phyloP scores from a whole-genome alignment of 2,113 vertebrate species.

The Mormyrus lacerda region DNA sequence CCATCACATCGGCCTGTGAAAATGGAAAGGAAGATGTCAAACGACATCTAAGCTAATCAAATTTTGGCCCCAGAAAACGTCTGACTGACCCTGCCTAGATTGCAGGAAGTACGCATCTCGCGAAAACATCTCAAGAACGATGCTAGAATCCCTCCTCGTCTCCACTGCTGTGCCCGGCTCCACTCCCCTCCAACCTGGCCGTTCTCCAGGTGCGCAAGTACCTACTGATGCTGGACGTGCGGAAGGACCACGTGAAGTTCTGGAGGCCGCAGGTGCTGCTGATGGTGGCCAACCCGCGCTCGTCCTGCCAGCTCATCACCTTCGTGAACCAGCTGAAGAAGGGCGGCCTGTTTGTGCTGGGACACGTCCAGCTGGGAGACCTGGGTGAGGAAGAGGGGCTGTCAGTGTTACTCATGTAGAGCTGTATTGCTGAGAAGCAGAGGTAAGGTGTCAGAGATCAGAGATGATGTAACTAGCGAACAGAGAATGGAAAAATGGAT shows the following conservation, averaged over 20 bases:
- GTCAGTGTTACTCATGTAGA: not conserved
- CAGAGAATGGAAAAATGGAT: not conserved
- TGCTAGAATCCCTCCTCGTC: not conserved
- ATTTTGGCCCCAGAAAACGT: not conserved
- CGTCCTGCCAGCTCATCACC: slow-evolving; percentile 69
- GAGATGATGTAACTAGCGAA: not conserved
- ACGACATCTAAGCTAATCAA: not conserved
- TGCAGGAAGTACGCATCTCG: not conserved
- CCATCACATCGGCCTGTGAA: not conserved
- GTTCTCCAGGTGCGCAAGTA: slow-evolving; percentile 70
- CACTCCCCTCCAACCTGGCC: not conserved
- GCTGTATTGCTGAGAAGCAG: not conserved
- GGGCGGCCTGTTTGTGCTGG: slow-evolving; percentile 68
- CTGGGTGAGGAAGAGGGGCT: slow-evolving; percentile 53
- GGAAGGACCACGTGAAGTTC: slow-evolving; percentile 77
- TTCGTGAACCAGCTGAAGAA: slow-evolving; percentile 78
- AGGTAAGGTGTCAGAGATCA: not conserved
- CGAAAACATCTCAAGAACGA: not conserved
- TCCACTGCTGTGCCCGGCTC: not conserved
- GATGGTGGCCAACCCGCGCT: slow-evolving; percentile 73
- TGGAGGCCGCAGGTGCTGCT: slow-evolving; percentile 73
- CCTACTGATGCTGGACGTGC: slow-evolving; percentile 68
- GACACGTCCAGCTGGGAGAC: slow-evolving; percentile 73
- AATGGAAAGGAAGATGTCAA: not conserved
- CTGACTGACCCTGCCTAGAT: not conserved